phyloP scores from a whole-genome alignment of 2,113 vertebrate genomes.

The Proteles cristata region DNA sequence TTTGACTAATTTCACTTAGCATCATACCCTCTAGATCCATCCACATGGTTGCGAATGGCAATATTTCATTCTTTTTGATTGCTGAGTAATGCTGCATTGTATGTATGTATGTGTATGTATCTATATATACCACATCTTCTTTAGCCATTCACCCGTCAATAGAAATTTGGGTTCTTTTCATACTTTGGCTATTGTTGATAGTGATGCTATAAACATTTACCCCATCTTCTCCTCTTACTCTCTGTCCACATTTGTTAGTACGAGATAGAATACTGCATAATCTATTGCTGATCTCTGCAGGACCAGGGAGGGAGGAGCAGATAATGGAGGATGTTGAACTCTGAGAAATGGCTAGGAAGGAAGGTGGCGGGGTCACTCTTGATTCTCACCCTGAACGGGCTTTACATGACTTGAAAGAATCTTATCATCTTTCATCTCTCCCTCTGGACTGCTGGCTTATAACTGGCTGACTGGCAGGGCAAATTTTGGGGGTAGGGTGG shows the following conservation, averaged over 20 bases:
- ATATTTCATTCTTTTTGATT: too few species aligned
- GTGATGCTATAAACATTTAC: too few species aligned
- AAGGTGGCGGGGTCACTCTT: background rate
- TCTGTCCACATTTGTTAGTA: background rate
- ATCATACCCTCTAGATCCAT: too few species aligned
- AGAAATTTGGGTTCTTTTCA: too few species aligned
- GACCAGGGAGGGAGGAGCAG: background rate
- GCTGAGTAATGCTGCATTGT: too few species aligned
- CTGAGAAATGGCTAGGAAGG: background rate
- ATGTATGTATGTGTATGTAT: too few species aligned
- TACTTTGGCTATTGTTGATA: too few species aligned
- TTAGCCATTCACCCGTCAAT: too few species aligned
- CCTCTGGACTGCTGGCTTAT: background rate
- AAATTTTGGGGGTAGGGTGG: background rate
- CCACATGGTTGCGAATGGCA: too few species aligned
- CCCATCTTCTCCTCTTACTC: background rate
- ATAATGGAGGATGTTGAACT: background rate
- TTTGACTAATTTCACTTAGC: too few species aligned
- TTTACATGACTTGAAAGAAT: background rate
- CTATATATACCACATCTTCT: too few species aligned
- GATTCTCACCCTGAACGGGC: background rate
- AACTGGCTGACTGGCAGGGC: background rate
- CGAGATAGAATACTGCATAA: background rate
- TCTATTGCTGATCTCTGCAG: background rate
- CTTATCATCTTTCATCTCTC: background rate